These are phyloP conservation scores for Aphis gossypii DNA, from an alignment of 1,140 invertebrate species.

Conservation along the genomic window DNA sequence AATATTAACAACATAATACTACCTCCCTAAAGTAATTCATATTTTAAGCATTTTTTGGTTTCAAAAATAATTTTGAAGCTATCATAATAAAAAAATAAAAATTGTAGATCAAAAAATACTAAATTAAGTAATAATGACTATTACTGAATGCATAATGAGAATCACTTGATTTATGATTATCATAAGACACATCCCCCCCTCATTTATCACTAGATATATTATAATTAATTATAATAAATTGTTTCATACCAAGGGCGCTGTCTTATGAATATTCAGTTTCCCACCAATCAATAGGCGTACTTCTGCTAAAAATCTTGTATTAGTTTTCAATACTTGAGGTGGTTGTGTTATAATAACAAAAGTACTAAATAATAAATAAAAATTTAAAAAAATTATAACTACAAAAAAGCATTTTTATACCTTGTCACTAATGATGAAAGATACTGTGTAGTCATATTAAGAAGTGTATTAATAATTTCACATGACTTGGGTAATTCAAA, in stretches of 20 bases:
- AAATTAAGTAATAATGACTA: background rate
- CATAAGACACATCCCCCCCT: background rate
- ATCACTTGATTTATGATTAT: background rate
- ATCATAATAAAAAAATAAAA: too few relatives aligned
- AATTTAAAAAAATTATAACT: constrained; percentile 28
- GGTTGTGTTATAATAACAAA: constrained; percentile 98
- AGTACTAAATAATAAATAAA: constrained; percentile 70
- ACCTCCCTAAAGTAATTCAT: too few relatives aligned
- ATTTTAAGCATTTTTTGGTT: too few relatives aligned
- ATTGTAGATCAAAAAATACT: background rate
- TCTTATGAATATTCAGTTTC: constrained; percentile 93
- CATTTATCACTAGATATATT: background rate
- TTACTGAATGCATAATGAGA: background rate
- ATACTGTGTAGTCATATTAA: constrained; percentile 76
- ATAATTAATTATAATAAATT: background rate
- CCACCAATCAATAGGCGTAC: constrained; percentile 90
- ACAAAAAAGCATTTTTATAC: constrained; percentile 63
- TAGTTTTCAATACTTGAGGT: constrained; percentile 98
- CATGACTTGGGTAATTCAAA: constrained; percentile 63
- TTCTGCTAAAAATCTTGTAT: constrained; percentile 91
- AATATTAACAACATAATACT: too few relatives aligned
- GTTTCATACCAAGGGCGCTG: constrained; percentile 73
- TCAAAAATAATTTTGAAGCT: too few relatives aligned
- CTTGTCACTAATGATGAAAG: constrained; percentile 89
- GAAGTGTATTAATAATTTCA: constrained; percentile 65